phyloP scores from a whole-genome alignment of 2,888 invertebrate species.

The Cheilosia scutellata region DNA sequence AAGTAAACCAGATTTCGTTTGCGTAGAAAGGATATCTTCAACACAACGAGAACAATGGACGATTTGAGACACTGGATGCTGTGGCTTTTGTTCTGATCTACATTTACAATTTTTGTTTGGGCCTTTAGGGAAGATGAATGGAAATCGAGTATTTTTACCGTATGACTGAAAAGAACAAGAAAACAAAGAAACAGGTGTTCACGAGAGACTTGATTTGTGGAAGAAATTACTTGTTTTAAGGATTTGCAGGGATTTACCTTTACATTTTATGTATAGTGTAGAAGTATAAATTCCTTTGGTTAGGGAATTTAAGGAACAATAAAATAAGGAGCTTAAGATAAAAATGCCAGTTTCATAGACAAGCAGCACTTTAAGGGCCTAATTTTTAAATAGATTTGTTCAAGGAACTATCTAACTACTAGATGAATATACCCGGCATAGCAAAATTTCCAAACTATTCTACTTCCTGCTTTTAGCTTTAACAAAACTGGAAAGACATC shows the following conservation, averaged over 20 bases:
- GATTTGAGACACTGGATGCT: conserved; percentile 8
- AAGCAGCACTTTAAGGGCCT: too few species aligned
- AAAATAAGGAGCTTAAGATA: too few species aligned
- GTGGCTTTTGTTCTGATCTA: conserved; percentile 14
- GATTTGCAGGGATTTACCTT: background rate
- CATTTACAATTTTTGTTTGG: background rate
- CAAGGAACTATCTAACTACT: too few species aligned
- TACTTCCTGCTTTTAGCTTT: too few species aligned
- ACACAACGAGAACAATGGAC: conserved; percentile 2
- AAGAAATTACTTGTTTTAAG: background rate
- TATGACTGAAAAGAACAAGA: background rate
- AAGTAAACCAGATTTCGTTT: conserved; percentile 32
- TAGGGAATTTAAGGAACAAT: too few species aligned
- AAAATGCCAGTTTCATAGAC: too few species aligned
- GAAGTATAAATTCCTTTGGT: too few species aligned
- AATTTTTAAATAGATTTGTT: too few species aligned
- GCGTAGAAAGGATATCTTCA: conserved; percentile 10
- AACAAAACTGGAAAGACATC: too few species aligned
- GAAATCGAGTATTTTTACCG: background rate
- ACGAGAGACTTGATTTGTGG: background rate
- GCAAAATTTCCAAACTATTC: too few species aligned
- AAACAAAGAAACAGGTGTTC: conserved; percentile 22
- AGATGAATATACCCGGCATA: too few species aligned
- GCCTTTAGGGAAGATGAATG: background rate
- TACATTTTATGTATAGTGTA: too few species aligned